These are phyloP conservation scores for Nyleta sp. DNA, from an alignment of 2,888 invertebrate genomes.

Conservation along the genomic window DNA sequence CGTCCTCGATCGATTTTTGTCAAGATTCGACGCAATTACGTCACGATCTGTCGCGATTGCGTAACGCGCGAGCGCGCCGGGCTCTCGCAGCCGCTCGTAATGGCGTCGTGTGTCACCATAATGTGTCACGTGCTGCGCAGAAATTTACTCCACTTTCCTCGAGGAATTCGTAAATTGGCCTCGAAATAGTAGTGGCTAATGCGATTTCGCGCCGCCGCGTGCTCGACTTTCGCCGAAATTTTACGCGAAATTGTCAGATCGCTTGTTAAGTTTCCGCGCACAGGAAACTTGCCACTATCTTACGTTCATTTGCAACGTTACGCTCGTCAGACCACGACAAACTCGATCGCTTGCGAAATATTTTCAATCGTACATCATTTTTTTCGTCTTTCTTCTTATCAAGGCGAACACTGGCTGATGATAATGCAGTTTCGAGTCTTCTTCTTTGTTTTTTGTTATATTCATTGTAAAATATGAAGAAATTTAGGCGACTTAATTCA, in stretches of 20 bases:
- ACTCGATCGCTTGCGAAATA: no score
- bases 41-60: conserved; percentile 33
- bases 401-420: not conserved
- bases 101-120: conserved; percentile 65
- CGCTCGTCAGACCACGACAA: conserved; percentile 30
- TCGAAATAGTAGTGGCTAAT: conserved; percentile 71
- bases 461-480: no score
- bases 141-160: conserved; percentile 60
- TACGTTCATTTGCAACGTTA: conserved; percentile 22
- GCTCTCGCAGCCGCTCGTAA: conserved; percentile 44
- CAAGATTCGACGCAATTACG: conserved; percentile 35
- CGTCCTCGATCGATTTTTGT: conserved; percentile 84
- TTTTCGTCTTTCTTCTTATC: conserved; percentile 5
- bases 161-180: conserved; percentile 72
- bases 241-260: conserved; percentile 22
- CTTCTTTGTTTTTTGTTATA: no score
- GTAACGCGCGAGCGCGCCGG: conserved; percentile 41
- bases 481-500: no score
- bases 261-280: conserved; percentile 3
- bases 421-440: not conserved
- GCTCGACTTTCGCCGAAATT: conserved; percentile 48
- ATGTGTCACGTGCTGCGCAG: conserved; percentile 60
- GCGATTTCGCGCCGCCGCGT: conserved; percentile 32
- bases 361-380: conserved; percentile 2
- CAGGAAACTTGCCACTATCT: conserved; percentile 12